Conservation (phyloP, 2,113 vertebrate genomes). For the Anarhynchus alexandrinus region DNA sequence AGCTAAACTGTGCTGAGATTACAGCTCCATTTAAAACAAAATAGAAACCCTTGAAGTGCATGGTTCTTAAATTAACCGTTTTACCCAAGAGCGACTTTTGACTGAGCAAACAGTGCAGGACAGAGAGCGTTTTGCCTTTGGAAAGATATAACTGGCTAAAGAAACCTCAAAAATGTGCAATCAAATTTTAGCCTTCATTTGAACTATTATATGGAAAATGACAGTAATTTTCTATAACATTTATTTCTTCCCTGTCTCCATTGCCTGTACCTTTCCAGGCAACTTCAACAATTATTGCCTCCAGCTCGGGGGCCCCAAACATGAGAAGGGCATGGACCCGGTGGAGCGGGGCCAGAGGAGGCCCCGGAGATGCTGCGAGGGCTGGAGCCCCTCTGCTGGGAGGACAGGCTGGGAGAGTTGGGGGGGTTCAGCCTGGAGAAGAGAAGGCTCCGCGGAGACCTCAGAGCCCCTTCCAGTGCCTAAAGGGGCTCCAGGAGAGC, state of each 20-base stretch:
- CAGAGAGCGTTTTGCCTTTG: neutral
- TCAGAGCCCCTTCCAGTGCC: neutral
- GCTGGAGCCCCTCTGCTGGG: neutral
- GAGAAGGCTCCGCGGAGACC: neutral
- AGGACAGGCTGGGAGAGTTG: neutral
- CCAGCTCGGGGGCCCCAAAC: neutral
- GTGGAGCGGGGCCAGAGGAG: neutral
- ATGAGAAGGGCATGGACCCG: neutral
- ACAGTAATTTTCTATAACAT: neutral
- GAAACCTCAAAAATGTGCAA: neutral
- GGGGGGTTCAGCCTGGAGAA: neutral
- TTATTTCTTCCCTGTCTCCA: neutral
- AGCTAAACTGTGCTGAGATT: neutral
- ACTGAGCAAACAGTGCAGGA: neutral
- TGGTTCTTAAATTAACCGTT: neutral
- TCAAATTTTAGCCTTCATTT: neutral
- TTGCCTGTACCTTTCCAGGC: neutral
- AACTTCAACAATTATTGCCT: neutral
- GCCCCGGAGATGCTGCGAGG: neutral
- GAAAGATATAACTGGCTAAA: neutral
- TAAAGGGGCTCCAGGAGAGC: neutral
- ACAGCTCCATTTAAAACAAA: neutral
- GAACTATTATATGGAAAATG: neutral
- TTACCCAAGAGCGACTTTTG: fast-evolving
- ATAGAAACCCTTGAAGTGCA: neutral